Percentiles rank a stretch among this genome's conserved stretches.
phyloP scores from a whole-genome alignment of 2,888 invertebrate genomes.

The Ennomos fuscantarius region DNA sequence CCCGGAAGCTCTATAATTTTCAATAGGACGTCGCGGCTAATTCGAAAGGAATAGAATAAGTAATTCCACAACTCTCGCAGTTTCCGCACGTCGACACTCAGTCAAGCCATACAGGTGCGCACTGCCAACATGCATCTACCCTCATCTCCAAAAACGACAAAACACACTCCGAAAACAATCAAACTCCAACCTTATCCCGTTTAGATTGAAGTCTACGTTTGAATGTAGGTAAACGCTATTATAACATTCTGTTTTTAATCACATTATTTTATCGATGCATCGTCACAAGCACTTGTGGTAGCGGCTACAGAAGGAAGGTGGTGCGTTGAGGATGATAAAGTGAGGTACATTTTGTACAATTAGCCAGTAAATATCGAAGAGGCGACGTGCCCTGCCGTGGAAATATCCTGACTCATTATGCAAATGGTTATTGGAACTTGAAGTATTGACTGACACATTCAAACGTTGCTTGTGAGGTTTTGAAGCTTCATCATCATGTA shows the following conservation, averaged over 20 bases:
- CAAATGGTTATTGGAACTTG: conserved; percentile 1
- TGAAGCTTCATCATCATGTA: too few relatives aligned
- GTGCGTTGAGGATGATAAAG: conserved; percentile 19
- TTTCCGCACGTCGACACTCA: conserved; percentile 25
- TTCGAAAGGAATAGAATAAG: conserved; percentile 19
- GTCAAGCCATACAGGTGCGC: conserved; percentile 24
- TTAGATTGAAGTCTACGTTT: conserved; percentile 2
- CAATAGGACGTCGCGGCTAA: conserved; percentile 12
- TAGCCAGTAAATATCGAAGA: conserved; percentile 19
- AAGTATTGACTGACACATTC: too few relatives aligned
- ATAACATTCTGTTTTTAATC: neutral
- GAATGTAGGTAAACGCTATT: neutral
- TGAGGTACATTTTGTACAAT: conserved; percentile 26
- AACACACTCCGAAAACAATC: neutral
- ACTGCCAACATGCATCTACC: conserved; percentile 12
- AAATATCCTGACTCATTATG: conserved; percentile 9
- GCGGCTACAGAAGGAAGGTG: conserved; percentile 8
- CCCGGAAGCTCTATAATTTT: conserved; percentile 15
- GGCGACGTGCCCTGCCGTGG: conserved; percentile 7
- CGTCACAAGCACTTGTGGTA: conserved; percentile 13
- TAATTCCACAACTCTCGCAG: conserved; percentile 13
- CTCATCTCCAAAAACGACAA: conserved; percentile 4
- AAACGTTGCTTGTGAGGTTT: too few relatives aligned
- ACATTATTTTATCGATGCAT: conserved; percentile 27
- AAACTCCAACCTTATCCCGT: neutral